Evolutionary conservation across 2,113 vertebrate species (phyloP).

Genomic region (Anser cygnoides): DNA sequence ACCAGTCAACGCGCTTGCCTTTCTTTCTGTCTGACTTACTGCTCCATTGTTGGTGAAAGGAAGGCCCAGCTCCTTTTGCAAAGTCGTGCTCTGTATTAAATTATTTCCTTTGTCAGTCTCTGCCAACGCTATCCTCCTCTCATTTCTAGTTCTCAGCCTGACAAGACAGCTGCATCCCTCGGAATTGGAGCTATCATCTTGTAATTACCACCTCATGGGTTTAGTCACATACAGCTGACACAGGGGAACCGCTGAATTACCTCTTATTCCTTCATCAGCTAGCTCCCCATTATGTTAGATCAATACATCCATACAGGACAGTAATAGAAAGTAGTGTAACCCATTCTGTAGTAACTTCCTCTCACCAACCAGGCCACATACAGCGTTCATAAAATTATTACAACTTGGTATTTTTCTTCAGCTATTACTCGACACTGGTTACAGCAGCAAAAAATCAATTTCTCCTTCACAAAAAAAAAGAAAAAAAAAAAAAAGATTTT

Average conservation of each 20-base stretch:
- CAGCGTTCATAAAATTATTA: slow-evolving; percentile 37
- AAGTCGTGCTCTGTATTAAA: neutral
- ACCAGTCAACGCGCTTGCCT: neutral
- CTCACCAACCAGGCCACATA: slow-evolving; percentile 11
- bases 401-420: slow-evolving; percentile 18
- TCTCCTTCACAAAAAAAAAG: neutral
- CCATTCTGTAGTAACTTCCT: neutral
- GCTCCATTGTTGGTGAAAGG: neutral
- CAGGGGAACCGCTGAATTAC: slow-evolving; percentile 37
- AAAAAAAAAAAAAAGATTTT: neutral
- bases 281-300: slow-evolving; percentile 38
- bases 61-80: neutral
- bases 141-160: neutral
- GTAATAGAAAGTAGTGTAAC: neutral
- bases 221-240: slow-evolving; percentile 18
- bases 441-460: slow-evolving; percentile 51
- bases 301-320: neutral
- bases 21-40: neutral
- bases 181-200: neutral
- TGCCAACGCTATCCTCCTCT: neutral
- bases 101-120: neutral
- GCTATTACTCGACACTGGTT: slow-evolving; percentile 36
- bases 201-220: slow-evolving; percentile 13
- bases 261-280: slow-evolving; percentile 56
- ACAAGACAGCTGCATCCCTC: slow-evolving; percentile 19